A percentile compares a stretch with the other conserved stretches of the same genome.
Evolutionary conservation across 2,888 invertebrate species (phyloP).

Genomic region (Holacanthella duospinosa): DNA sequence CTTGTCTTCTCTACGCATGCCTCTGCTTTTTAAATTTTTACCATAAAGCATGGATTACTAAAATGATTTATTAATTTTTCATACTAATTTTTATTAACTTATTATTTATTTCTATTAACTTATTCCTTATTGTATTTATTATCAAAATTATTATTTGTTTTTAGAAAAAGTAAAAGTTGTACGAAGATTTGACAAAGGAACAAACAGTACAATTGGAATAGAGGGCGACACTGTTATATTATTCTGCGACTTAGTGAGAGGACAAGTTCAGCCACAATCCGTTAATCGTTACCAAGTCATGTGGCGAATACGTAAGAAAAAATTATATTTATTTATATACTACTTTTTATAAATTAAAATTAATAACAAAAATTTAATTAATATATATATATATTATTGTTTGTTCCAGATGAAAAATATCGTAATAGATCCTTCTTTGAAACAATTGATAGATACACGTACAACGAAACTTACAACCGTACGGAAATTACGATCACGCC

Average conservation of each 20-base stretch:
- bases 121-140: too few relatives aligned
- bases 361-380: too few relatives aligned
- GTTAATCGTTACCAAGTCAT: background rate
- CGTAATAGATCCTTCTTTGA: background rate
- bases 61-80: too few relatives aligned
- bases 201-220: background rate
- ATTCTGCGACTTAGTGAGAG: background rate
- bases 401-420: background rate
- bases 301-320: background rate
- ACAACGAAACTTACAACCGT: background rate
- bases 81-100: too few relatives aligned
- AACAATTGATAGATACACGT: background rate
- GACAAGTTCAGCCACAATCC: background rate
- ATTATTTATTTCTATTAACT: too few relatives aligned
- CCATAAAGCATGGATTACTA: too few relatives aligned
- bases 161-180: background rate
- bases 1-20: too few relatives aligned
- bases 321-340: background rate
- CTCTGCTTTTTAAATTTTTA: too few relatives aligned
- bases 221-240: background rate
- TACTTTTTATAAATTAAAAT: background rate
- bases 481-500: background rate
- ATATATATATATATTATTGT: too few relatives aligned
- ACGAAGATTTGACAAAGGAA: background rate
- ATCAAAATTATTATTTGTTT: background rate